Evolutionary conservation across 1,140 invertebrate genomes (phyloP).

Genomic region (Laodelphax striatellus): DNA sequence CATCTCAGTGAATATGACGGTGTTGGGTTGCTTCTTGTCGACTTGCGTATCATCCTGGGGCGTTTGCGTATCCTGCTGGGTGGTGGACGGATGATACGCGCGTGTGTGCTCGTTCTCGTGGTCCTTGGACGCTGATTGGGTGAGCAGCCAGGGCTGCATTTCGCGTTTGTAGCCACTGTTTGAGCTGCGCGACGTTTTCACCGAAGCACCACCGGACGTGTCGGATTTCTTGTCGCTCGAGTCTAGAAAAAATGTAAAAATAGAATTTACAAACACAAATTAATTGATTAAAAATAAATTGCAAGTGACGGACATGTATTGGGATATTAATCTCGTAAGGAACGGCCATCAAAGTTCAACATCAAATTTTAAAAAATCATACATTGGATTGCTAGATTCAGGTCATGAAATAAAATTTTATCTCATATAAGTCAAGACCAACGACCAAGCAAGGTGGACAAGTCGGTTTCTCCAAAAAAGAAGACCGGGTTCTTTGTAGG

Average conservation of each 20-base stretch:
- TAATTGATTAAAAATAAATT: too few relatives aligned
- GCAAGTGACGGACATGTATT: too few relatives aligned
- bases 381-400: too few relatives aligned
- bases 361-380: too few relatives aligned
- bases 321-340: too few relatives aligned
- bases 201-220: not conserved
- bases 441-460: too few relatives aligned
- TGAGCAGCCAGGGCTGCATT: constrained; percentile 23
- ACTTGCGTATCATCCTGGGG: not conserved
- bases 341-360: too few relatives aligned
- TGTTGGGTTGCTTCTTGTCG: not conserved
- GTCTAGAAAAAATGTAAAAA: constrained; percentile 5
- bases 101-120: not conserved
- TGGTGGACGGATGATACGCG: too few relatives aligned
- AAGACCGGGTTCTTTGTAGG: too few relatives aligned
- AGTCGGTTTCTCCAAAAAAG: too few relatives aligned
- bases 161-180: constrained; percentile 16
- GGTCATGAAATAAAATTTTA: too few relatives aligned
- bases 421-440: too few relatives aligned
- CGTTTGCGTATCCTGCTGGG: not conserved
- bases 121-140: constrained; percentile 9
- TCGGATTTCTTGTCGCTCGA: not conserved
- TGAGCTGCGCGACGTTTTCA: not conserved
- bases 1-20: not conserved
- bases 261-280: not conserved